Percentiles rank a stretch among this genome's conserved stretches.
These are phyloP conservation scores for Vicugna pacos DNA, from an alignment of 2,113 vertebrate genomes.

Conservation along the genomic window DNA sequence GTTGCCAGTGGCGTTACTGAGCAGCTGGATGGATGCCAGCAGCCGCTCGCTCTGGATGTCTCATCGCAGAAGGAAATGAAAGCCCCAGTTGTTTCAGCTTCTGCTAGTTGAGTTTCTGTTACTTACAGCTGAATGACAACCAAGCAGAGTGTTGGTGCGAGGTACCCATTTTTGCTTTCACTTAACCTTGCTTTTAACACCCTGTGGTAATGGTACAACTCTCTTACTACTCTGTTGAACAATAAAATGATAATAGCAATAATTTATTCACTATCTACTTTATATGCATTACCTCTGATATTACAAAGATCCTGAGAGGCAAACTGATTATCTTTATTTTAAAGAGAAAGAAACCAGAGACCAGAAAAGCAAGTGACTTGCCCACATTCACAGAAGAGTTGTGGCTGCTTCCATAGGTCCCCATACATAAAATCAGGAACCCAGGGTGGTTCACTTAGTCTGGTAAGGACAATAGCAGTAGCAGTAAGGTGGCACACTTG, in stretches of 20 bases:
- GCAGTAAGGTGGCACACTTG: too few relatives aligned
- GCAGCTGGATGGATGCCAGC: background rate
- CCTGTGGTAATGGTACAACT: background rate
- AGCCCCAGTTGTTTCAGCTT: background rate
- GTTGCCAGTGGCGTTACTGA: background rate
- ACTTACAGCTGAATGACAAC: slow-evolving; percentile 2
- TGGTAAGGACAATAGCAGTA: background rate
- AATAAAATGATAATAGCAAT: slow-evolving; percentile 5
- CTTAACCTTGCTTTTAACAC: slow-evolving; percentile 38
- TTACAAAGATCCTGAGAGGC: background rate
- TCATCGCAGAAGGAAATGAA: background rate
- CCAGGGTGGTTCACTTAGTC: background rate
- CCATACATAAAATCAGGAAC: background rate
- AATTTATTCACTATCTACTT: slow-evolving; percentile 5
- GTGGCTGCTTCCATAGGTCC: background rate
- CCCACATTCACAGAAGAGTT: slow-evolving; percentile 74
- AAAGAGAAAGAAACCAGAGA: slow-evolving; percentile 76
- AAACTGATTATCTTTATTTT: slow-evolving; percentile 70
- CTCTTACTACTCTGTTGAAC: background rate
- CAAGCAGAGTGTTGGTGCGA: background rate
- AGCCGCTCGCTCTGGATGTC: background rate
- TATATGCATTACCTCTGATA: background rate
- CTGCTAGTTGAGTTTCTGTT: background rate
- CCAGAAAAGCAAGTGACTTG: slow-evolving; percentile 68
- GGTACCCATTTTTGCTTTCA: background rate